A percentile compares a stretch with the other conserved stretches of the same genome.
These are phyloP conservation scores for Willisornis vidua DNA, from an alignment of 2,113 vertebrate genomes.

Conservation along the genomic window DNA sequence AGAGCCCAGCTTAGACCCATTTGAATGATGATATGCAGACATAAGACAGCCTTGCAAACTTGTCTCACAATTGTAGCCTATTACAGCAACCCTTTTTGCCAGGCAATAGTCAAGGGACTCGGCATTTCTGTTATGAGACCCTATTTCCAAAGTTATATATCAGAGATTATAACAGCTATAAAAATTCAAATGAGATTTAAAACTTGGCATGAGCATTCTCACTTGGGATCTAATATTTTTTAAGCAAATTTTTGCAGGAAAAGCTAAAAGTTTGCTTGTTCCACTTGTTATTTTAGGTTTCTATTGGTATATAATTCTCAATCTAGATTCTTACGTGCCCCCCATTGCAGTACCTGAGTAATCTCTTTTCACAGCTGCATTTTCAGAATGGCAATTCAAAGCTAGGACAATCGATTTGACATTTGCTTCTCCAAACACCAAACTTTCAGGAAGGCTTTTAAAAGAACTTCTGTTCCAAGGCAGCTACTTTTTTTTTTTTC, in stretches of 20 bases:
- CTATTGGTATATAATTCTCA: background rate
- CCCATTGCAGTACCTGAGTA: background rate
- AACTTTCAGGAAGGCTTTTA: conserved; percentile 11
- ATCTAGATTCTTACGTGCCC: background rate
- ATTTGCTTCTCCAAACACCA: conserved; percentile 30
- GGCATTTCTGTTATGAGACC: conserved; percentile 1
- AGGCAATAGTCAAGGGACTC: conserved; percentile 9
- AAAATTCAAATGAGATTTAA: conserved; percentile 55
- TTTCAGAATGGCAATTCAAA: background rate
- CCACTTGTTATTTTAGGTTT: conserved; percentile 20
- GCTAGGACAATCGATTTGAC: conserved; percentile 19
- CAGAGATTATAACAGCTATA: conserved; percentile 42
- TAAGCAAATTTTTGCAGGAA: conserved; percentile 7
- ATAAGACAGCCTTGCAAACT: background rate
- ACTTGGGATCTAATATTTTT: background rate
- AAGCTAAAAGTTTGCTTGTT: conserved; percentile 34
- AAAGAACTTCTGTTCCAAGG: conserved; percentile 35
- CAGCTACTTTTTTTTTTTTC: conserved; percentile 6
- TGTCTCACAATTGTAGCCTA: background rate
- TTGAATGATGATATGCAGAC: background rate
- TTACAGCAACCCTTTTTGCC: background rate
- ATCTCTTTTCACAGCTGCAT: background rate
- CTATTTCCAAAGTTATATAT: background rate
- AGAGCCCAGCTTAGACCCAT: background rate
- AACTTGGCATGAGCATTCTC: background rate